A percentile compares a stretch with the other conserved stretches of the same genome.
Evolutionary conservation across 1,140 invertebrate species (phyloP).

Genomic region (Eueides isabella): DNA sequence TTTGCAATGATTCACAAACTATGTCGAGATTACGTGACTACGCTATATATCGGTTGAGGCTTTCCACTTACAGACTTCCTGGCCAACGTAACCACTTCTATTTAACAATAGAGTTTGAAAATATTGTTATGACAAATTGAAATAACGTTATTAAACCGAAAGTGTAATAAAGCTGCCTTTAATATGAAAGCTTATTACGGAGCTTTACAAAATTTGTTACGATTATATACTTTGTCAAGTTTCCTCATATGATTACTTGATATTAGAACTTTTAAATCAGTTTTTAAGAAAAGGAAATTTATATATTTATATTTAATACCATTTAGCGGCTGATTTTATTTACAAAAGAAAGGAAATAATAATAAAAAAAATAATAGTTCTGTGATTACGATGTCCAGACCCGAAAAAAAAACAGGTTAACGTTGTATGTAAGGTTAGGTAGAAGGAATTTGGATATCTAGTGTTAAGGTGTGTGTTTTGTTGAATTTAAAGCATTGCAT

Average conservation of each 20-base stretch:
- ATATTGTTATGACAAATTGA: conserved; percentile 1
- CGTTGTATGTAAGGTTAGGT: too few relatives aligned
- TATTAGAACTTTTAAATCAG: too few relatives aligned
- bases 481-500: too few relatives aligned
- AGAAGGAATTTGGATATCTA: too few relatives aligned
- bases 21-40: conserved; percentile 31
- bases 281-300: neutral
- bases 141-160: neutral
- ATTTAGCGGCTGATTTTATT: too few relatives aligned
- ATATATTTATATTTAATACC: too few relatives aligned
- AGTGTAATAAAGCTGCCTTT: neutral
- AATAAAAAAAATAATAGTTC: too few relatives aligned
- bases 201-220: neutral
- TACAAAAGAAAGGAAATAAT: too few relatives aligned
- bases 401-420: too few relatives aligned
- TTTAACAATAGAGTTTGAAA: conserved; percentile 26
- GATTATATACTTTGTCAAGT: neutral
- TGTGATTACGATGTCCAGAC: too few relatives aligned
- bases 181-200: neutral
- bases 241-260: neutral
- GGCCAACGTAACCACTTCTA: conserved; percentile 20
- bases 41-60: conserved; percentile 28
- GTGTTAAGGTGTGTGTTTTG: too few relatives aligned
- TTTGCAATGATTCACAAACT: conserved; percentile 26
- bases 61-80: conserved; percentile 43